Conservation (phyloP, 2,113 vertebrate species). For the Lontra canadensis region DNA sequence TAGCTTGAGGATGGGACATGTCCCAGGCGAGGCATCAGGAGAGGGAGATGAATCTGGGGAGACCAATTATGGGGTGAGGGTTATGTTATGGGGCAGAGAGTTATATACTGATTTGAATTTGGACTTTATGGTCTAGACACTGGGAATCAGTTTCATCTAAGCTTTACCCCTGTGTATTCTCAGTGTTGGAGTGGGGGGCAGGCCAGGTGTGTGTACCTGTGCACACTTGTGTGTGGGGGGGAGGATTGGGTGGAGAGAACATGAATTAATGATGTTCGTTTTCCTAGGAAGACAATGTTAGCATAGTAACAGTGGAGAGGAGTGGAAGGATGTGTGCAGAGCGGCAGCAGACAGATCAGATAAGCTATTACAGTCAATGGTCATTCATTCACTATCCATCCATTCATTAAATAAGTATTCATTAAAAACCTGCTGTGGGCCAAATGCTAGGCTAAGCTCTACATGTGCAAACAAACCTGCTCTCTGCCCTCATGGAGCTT, state of each 20-base stretch:
- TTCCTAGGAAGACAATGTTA: neutral
- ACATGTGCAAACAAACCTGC: neutral
- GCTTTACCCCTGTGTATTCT: neutral
- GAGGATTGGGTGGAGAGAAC: neutral
- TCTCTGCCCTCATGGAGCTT: neutral
- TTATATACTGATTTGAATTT: neutral
- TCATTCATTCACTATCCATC: neutral
- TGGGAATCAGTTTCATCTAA: neutral
- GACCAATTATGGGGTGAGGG: too few relatives aligned
- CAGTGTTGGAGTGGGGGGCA: neutral
- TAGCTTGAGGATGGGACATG: neutral
- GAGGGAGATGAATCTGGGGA: neutral
- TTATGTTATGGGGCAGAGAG: neutral
- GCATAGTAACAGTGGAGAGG: neutral
- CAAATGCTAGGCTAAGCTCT: neutral
- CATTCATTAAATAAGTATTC: neutral
- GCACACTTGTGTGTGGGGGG: neutral
- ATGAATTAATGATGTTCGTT: neutral
- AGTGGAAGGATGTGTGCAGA: neutral
- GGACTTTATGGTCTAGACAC: neutral
- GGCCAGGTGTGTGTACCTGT: neutral
- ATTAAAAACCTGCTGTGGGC: neutral
- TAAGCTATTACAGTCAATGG: neutral
- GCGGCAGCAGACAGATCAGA: neutral
- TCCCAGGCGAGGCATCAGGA: neutral